Percentiles rank a stretch among this genome's conserved stretches.
Evolutionary conservation across 2,113 vertebrate genomes (phyloP).

Genomic region (Psilopogon haemacephalus): DNA sequence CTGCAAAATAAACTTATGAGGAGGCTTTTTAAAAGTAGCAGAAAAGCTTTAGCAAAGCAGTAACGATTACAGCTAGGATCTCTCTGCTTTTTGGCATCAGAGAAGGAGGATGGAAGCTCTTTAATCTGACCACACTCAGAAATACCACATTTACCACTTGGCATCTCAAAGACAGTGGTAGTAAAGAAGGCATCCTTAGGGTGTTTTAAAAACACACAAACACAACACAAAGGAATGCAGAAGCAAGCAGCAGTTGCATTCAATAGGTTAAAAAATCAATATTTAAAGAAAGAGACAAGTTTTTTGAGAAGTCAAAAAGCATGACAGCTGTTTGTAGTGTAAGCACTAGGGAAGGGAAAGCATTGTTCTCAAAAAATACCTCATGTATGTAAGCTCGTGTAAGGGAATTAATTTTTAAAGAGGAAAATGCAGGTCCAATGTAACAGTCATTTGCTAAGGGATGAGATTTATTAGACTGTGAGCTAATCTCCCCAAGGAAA

Average conservation of each 20-base stretch:
- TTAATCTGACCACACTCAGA: background rate
- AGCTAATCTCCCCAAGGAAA: conserved; percentile 48
- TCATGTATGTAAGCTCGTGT: background rate
- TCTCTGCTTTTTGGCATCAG: background rate
- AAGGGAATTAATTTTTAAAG: conserved; percentile 51
- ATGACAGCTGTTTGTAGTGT: conserved; percentile 14
- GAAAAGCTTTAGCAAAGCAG: background rate
- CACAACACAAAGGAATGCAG: background rate
- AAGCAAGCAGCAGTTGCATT: background rate
- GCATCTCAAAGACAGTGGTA: background rate
- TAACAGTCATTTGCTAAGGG: conserved; percentile 14
- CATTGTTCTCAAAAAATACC: conserved; percentile 23
- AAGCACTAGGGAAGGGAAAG: background rate
- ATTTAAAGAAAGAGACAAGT: background rate
- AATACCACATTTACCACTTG: background rate
- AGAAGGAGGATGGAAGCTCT: background rate
- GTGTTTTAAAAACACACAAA: background rate
- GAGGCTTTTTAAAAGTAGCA: background rate
- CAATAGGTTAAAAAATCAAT: background rate
- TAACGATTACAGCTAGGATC: background rate
- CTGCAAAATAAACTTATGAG: conserved; percentile 43
- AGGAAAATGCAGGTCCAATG: background rate
- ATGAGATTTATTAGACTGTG: conserved; percentile 54
- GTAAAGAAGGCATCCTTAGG: background rate
- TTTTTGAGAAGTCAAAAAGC: background rate